Percentiles rank a stretch among this genome's conserved stretches.
Evolutionary conservation across 2,888 invertebrate species (phyloP).

Genomic region (Habrosyne pyritoides): DNA sequence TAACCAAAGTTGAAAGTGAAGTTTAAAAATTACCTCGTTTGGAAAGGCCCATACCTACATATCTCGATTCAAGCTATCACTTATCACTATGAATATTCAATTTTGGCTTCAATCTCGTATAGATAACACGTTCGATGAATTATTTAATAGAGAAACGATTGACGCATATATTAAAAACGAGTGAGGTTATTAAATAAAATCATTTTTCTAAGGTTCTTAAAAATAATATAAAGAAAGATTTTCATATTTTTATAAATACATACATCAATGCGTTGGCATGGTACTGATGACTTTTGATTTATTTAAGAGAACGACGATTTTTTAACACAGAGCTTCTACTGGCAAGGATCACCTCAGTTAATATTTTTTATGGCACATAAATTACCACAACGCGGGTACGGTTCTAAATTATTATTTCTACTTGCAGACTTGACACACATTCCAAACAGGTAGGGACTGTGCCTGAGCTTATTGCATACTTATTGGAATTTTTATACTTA

Average conservation of each 20-base stretch:
- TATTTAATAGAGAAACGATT: constrained; percentile 56
- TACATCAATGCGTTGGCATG: background rate
- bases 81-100: constrained; percentile 39
- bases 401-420: background rate
- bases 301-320: background rate
- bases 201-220: background rate
- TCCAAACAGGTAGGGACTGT: constrained; percentile 4
- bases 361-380: background rate
- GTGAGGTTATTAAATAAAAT: constrained; percentile 11
- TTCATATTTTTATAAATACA: background rate
- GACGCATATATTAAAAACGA: constrained; percentile 31
- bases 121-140: constrained; percentile 48
- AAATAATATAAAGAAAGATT: no score
- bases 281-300: background rate
- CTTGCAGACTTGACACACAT: constrained; percentile 2
- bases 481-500: background rate
- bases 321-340: background rate
- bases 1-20: constrained; percentile 29
- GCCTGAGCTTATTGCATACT: background rate
- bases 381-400: background rate
- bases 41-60: constrained; percentile 24
- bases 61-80: constrained; percentile 24
- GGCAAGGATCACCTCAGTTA: background rate
- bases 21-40: constrained; percentile 23
- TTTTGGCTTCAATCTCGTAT: constrained; percentile 25